Conservation (phyloP, 2,797 vertebrate species). For the Mionectes olivaceus region DNA sequence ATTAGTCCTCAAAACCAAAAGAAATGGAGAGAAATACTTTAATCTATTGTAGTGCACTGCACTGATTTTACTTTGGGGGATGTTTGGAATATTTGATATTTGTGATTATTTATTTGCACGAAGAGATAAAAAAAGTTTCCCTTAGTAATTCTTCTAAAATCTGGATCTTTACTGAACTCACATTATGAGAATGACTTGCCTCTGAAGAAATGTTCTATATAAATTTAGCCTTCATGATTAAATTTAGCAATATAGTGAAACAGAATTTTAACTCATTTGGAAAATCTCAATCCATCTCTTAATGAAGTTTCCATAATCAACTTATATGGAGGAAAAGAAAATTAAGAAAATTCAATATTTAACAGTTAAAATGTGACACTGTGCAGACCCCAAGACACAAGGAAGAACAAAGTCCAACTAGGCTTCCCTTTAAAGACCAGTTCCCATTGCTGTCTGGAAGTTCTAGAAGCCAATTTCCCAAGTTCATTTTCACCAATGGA, state of each 20-base stretch:
- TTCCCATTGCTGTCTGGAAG: neutral
- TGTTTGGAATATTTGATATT: neutral
- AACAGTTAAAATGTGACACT: neutral
- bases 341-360: constrained; percentile 24
- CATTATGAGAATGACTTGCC: constrained; percentile 15
- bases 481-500: neutral
- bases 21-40: neutral
- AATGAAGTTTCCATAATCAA: constrained; percentile 46
- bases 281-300: constrained; percentile 29
- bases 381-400: neutral
- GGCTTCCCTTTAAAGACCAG: neutral
- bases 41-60: neutral
- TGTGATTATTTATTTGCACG: neutral
- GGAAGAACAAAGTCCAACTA: neutral
- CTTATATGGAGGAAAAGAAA: neutral
- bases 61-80: neutral
- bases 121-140: fast-evolving
- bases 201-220: constrained; percentile 28
- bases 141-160: neutral
- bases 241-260: constrained; percentile 24
- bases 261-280: constrained; percentile 41
- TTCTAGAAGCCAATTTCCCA: neutral
- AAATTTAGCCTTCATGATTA: constrained; percentile 45
- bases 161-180: neutral
- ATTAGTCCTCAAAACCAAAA: neutral